These are phyloP conservation scores for Tupaia chinensis DNA, from an alignment of 2,113 vertebrate species.

Conservation along the genomic window DNA sequence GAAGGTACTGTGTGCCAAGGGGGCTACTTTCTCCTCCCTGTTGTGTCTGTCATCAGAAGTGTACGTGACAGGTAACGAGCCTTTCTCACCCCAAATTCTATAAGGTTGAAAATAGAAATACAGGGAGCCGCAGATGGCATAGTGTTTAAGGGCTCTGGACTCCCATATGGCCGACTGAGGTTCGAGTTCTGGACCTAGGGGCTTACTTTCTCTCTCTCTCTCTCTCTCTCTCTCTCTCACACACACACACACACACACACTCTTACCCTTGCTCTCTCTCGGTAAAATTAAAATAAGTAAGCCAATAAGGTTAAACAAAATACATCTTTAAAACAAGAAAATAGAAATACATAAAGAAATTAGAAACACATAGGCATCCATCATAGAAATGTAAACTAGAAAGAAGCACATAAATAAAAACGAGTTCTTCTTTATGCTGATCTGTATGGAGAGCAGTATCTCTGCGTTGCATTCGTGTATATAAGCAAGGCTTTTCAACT, in stretches of 20 bases:
- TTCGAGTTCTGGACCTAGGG: too few species aligned
- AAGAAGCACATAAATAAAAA: slow-evolving; percentile 54
- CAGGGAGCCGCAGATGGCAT: too few species aligned
- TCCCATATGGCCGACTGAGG: too few species aligned
- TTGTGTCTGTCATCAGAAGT: neutral
- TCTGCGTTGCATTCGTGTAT: slow-evolving; percentile 20
- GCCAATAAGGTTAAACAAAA: too few species aligned
- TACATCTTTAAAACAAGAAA: neutral
- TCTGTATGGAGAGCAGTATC: slow-evolving; percentile 29
- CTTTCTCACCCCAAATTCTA: slow-evolving; percentile 36
- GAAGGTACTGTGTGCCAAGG: neutral
- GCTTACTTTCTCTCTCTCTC: too few species aligned
- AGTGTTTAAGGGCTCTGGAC: too few species aligned
- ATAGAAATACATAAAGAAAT: slow-evolving; percentile 1
- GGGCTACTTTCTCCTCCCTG: neutral
- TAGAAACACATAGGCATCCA: slow-evolving; percentile 41
- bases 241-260: too few species aligned
- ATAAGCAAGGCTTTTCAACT: slow-evolving; percentile 66
- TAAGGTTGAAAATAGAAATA: slow-evolving; percentile 42
- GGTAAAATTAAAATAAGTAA: too few species aligned
- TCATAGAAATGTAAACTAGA: neutral
- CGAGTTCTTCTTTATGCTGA: slow-evolving; percentile 16
- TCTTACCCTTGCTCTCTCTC: too few species aligned
- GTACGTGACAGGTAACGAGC: neutral
- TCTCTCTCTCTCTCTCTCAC: too few species aligned